Conservation (phyloP, 2,888 invertebrate genomes). For the Cheilosia urbana region DNA sequence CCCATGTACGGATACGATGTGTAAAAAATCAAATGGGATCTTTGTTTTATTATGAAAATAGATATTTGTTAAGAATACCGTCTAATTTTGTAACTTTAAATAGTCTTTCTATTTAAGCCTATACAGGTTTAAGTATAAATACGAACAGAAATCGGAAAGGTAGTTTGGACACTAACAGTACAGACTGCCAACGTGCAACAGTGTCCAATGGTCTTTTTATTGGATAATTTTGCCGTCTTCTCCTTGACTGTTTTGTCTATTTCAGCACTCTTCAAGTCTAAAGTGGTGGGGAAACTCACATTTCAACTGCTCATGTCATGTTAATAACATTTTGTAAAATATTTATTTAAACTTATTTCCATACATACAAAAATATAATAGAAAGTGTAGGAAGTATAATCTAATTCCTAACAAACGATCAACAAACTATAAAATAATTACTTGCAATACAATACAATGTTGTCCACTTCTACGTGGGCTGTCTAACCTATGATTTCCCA, state of each 20-base stretch:
- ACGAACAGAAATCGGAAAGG: too few relatives aligned
- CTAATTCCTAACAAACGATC: neutral
- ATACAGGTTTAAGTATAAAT: too few relatives aligned
- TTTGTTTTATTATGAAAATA: conserved; percentile 19
- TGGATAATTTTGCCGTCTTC: too few relatives aligned
- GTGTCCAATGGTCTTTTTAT: too few relatives aligned
- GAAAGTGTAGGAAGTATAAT: conserved; percentile 1
- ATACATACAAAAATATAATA: conserved; percentile 52
- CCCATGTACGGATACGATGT: conserved; percentile 91
- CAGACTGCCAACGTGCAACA: too few relatives aligned
- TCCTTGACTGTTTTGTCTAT: too few relatives aligned
- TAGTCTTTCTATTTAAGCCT: too few relatives aligned
- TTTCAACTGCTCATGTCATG: too few relatives aligned
- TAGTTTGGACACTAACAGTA: too few relatives aligned
- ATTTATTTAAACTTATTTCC: conserved; percentile 8
- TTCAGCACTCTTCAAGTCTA: too few relatives aligned
- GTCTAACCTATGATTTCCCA: conserved; percentile 39
- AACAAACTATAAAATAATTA: conserved; percentile 30
- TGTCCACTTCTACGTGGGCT: neutral
- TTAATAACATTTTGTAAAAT: conserved; percentile 1
- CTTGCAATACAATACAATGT: neutral
- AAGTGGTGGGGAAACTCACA: too few relatives aligned
- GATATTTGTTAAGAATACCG: neutral
- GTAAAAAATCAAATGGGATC: conserved; percentile 65
- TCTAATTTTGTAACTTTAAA: neutral